Evolutionary conservation across 2,888 invertebrate species (phyloP), one percentile per base, ranked within the genome.

Genomic region (Papilio demoleus): DNA sequence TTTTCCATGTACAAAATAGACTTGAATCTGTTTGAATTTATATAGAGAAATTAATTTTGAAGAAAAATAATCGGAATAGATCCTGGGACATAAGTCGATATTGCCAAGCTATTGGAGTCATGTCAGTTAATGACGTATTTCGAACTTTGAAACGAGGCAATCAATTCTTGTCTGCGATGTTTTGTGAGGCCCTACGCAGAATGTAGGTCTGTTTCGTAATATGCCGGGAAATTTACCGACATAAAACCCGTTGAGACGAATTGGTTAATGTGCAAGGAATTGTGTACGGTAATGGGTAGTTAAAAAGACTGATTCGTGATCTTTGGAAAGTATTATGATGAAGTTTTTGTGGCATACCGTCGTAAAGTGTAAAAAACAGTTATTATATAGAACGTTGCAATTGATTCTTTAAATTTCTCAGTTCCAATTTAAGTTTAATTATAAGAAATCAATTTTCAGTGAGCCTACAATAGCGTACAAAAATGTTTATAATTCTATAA

Each of bases 141-240:
- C 14, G 8, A 50, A 50, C 14, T 3, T 17, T 50, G 5, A 50
- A 50, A 50, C 14, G 14, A 14, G 27, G 50, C 14, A 50, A 50
- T 50, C 50, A 50, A 50, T 50, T 50, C 50, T 24, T n/a, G 50
- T 50, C 53, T 27, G 17, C 11, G 17, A 24, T 27, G 42, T 31
- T 59, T 38, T 59, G 22, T 22, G 38, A 9, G 67, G 42, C 67
- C 61, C 34, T 53, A n/a, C n/a, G 11, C 17, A n/a, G 9, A 42
- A 67, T 61, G 61, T 61, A 38, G 53, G 67, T 12, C 59, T 14
- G 19, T 50, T 61, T 31, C 6, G 6, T 31, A n/a, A n/a, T n/a
- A n/a, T n/a, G n/a, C n/a, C 17, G 45, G 58, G 60, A 22, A 66
- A 66, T 60, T 60, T 60, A 47, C 60, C 60, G 42, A 36, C 14